Base-by-base conservation (phyloP, 2,888 invertebrate genomes). In the Listrodromus nycthemerus region DNA sequence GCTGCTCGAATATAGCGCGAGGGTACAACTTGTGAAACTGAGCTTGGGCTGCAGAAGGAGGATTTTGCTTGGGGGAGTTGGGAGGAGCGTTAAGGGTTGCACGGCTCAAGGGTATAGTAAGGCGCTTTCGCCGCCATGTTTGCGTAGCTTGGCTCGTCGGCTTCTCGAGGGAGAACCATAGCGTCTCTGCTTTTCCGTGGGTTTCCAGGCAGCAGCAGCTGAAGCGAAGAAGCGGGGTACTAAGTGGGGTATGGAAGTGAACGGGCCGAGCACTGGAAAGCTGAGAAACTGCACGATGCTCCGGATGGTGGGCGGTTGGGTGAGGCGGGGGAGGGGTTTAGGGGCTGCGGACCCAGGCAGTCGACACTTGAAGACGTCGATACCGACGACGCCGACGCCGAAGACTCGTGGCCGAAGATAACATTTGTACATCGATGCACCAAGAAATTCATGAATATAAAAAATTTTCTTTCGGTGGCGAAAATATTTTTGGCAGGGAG, bases 91-190 rank as follows among this genome's bases (percentile, higher is more conserved):
- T 87, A 88, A 90, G 89, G 90, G 89, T 88, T 89, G 89, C 88
- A 88, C 86, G 83, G 86, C 85, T 87, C 88, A 87, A 88, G 89
- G 88, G 87, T 83, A 86, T 84, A 84, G 87, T 87, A 88, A 88
- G 89, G 88, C 87, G 88, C 89, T 89, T 85, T 88, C 86, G 89
- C 86, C 88, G 91, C 90, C 89, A 90, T 91, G 89, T 91, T 91
- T 91, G 90, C 84, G 87, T 86, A 88, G 88, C 87, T 89, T 87
- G 87, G 88, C 83, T 87, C 80, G 85, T 83, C 84, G 85, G 85
- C 73, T 78, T 69, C 77, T 77, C 71, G 37, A 58, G 80, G 81
- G 89, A 87, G 88, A 81, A 77, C 73, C 70, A 66, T 63, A 76
- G 75, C 76, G 70, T 83, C 77, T 77, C 83, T 82, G 80, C 85